phyloP scores from a whole-genome alignment of 37 sponge, comb jelly and placozoan species.

The Beroe ovata region DNA sequence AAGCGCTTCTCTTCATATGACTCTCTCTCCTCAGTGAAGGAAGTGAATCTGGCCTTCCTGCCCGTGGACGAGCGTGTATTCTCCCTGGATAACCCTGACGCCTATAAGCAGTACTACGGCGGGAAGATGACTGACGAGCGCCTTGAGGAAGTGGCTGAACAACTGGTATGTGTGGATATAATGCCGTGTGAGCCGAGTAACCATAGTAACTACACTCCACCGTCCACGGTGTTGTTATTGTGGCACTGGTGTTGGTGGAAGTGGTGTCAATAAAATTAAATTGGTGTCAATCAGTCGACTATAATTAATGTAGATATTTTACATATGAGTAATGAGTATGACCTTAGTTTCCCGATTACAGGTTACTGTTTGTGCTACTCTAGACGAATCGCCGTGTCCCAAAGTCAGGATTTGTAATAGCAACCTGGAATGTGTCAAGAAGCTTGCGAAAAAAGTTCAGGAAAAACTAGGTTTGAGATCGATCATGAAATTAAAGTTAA shows the following conservation, averaged over 20 bases:
- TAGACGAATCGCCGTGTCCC: constrained; percentile 46
- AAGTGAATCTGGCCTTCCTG: constrained; percentile 2
- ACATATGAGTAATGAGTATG: no score
- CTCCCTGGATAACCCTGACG: constrained; percentile 11
- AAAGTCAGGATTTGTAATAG: constrained; percentile 45
- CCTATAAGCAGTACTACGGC: constrained; percentile 28
- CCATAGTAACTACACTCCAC: no score
- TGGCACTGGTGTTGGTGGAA: no score
- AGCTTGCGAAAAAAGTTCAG: constrained; percentile 41
- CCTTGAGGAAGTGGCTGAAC: constrained; percentile 38
- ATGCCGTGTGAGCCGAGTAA: no score
- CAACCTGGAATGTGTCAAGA: constrained; percentile 21
- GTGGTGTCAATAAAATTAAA: no score
- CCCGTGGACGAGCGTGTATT: constrained; percentile 15
- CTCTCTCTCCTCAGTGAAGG: constrained; percentile 3
- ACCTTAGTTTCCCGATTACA: no score
- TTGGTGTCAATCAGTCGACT: no score
- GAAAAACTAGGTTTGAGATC: constrained; percentile 46
- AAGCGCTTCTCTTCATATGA: neutral
- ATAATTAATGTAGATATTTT: no score
- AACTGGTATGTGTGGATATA: constrained; percentile 53
- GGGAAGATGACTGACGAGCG: constrained; percentile 12
- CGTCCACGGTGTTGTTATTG: no score
- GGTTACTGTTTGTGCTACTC: constrained; percentile 52
- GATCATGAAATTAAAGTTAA: no score